These are phyloP conservation scores for Hyphantria cunea DNA, from an alignment of 1,140 invertebrate genomes.

Conservation along the genomic window DNA sequence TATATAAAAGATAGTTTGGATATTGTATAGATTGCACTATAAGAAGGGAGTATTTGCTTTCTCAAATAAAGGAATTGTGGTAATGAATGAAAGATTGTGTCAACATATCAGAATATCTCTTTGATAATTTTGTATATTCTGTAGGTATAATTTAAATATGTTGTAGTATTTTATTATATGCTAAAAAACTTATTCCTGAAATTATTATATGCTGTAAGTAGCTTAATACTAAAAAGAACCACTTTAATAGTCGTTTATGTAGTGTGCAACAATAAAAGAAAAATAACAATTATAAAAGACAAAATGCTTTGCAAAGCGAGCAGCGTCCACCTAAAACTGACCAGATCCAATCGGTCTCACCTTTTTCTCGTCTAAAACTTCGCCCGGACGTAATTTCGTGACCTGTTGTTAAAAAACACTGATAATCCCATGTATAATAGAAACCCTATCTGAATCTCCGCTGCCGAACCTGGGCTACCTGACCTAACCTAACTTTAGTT, in stretches of 20 bases:
- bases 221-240: slow-evolving; percentile 5
- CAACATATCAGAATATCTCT: slow-evolving; percentile 7
- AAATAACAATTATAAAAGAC: slow-evolving; percentile 51
- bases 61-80: slow-evolving; percentile 6
- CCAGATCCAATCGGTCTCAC: slow-evolving; percentile 86
- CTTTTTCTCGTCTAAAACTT: slow-evolving; percentile 96
- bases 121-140: slow-evolving; percentile 2
- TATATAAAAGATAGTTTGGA: slow-evolving; percentile 29
- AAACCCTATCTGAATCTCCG: slow-evolving; percentile 68
- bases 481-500: slow-evolving; percentile 41
- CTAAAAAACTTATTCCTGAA: slow-evolving; percentile 22
- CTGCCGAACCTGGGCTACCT: slow-evolving; percentile 68
- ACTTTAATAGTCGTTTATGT: slow-evolving; percentile 29
- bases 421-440: slow-evolving; percentile 50
- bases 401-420: slow-evolving; percentile 79
- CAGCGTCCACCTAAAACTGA: slow-evolving; percentile 76
- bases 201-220: slow-evolving; percentile 11
- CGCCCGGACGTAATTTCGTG: slow-evolving; percentile 93
- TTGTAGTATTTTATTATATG: not conserved
- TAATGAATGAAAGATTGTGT: not conserved
- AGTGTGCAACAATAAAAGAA: slow-evolving; percentile 41
- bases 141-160: not conserved
- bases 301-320: slow-evolving; percentile 80
- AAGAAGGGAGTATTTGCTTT: slow-evolving; percentile 10
- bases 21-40: slow-evolving; percentile 31